Conservation (phyloP, 1,140 invertebrate genomes). For the Neodiprion pinetum region DNA sequence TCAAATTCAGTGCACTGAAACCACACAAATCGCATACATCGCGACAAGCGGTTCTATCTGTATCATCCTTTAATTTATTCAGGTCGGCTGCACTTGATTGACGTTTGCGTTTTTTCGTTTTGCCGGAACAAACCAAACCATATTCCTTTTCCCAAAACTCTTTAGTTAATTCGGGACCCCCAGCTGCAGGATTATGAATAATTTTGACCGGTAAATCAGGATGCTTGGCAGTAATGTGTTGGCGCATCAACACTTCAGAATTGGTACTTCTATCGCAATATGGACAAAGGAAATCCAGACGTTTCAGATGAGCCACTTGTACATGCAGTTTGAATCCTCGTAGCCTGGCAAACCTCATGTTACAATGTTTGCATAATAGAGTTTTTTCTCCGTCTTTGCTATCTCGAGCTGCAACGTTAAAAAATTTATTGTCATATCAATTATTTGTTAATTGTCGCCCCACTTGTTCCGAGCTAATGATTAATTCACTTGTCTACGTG, state of each 20-base stretch:
- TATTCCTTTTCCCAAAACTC: slow-evolving; percentile 59
- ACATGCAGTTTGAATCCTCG: slow-evolving; percentile 58
- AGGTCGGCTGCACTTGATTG: slow-evolving; percentile 13
- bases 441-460: not conserved
- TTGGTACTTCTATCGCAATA: slow-evolving; percentile 56
- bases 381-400: slow-evolving; percentile 18
- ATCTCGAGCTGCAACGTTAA: not conserved
- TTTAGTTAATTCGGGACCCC: slow-evolving; percentile 38
- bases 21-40: slow-evolving; percentile 45
- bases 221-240: slow-evolving; percentile 50
- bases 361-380: slow-evolving; percentile 55
- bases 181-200: slow-evolving; percentile 38
- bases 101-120: slow-evolving; percentile 35
- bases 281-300: slow-evolving; percentile 49
- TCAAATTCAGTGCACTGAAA: slow-evolving; percentile 43
- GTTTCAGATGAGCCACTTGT: slow-evolving; percentile 50
- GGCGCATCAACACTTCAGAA: slow-evolving; percentile 41
- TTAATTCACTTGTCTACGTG: too few relatives aligned
- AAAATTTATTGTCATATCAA: not conserved
- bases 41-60: not conserved
- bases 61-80: not conserved
- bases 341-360: slow-evolving; percentile 38
- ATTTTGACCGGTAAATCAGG: slow-evolving; percentile 37
- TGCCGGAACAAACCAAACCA: slow-evolving; percentile 37
- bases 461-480: not conserved